A percentile compares a stretch with the other conserved stretches of the same genome.
phyloP scores from a whole-genome alignment of 1,140 invertebrate genomes.

The Leptinotarsa undecemlineata region DNA sequence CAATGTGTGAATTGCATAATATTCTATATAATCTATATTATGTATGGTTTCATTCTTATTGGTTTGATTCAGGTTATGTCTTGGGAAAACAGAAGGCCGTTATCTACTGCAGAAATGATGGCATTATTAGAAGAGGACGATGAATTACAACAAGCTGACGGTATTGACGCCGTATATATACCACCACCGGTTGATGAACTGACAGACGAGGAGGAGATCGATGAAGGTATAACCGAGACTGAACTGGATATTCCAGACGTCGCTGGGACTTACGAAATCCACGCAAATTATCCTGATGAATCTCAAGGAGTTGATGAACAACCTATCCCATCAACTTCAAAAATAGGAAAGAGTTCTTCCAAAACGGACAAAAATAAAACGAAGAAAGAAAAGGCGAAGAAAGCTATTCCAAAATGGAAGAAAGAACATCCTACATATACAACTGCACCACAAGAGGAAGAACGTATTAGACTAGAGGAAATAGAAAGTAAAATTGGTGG shows the following conservation, averaged over 20 bases:
- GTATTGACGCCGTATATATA: background rate
- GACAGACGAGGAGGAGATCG: background rate
- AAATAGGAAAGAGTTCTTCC: background rate
- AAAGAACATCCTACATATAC: background rate
- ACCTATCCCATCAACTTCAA: background rate
- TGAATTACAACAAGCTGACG: constrained; percentile 1
- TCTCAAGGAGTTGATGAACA: constrained; percentile 3
- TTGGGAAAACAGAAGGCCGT: background rate
- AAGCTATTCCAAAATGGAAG: constrained; percentile 5
- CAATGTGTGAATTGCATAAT: too few relatives aligned
- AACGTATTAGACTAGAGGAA: background rate
- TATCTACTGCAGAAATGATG: background rate
- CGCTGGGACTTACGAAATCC: constrained; percentile 4
- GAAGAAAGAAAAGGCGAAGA: background rate
- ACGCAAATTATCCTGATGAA: background rate
- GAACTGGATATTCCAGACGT: background rate
- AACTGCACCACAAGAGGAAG: background rate
- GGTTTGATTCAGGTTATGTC: too few relatives aligned
- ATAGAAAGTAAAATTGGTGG: constrained; percentile 4
- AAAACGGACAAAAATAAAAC: background rate
- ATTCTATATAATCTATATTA: too few relatives aligned
- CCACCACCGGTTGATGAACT: constrained; percentile 1
- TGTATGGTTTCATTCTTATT: too few relatives aligned
- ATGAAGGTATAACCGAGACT: background rate
- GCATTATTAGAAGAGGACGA: constrained; percentile 2